These are phyloP conservation scores for Nannobrachium achirus DNA, from an alignment of 2,113 vertebrate species.

Conservation along the genomic window DNA sequence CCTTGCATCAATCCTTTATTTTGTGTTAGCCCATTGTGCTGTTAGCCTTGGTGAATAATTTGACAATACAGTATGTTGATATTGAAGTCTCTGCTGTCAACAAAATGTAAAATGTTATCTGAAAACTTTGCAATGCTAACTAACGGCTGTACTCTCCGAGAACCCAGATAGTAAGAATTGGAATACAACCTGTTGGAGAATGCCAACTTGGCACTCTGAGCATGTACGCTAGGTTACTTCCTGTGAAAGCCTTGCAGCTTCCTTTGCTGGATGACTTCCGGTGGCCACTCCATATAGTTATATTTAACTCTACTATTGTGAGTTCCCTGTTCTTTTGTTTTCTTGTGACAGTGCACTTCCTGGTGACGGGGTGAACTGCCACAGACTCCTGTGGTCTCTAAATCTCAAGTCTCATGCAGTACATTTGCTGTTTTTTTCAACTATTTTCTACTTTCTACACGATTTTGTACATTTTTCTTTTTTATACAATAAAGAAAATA, in stretches of 20 bases:
- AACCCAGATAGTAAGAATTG: too few relatives aligned
- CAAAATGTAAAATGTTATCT: too few relatives aligned
- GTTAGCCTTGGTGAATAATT: not conserved
- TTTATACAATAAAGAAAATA: conserved; percentile 79
- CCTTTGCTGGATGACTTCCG: conserved; percentile 44
- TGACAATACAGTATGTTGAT: too few relatives aligned
- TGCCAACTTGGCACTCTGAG: conserved; percentile 13
- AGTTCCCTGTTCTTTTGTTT: conserved; percentile 42
- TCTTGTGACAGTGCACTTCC: conserved; percentile 49
- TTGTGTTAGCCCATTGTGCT: too few relatives aligned
- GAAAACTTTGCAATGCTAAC: not conserved
- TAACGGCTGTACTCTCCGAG: not conserved
- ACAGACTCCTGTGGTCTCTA: conserved; percentile 17
- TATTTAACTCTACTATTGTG: conserved; percentile 21
- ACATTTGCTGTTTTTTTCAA: conserved; percentile 66
- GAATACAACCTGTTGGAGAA: not conserved
- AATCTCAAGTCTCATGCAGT: conserved; percentile 66
- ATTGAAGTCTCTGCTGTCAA: too few relatives aligned
- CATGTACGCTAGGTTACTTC: conserved; percentile 19
- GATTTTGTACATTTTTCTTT: conserved; percentile 74
- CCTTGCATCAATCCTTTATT: too few relatives aligned
- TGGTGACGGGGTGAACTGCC: conserved; percentile 25
- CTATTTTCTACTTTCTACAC: conserved; percentile 72
- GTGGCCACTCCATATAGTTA: conserved; percentile 17
- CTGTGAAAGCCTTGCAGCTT: conserved; percentile 47